Base-by-base conservation (phyloP, 2,797 vertebrate species). In the Sebastes trivittatus region DNA sequence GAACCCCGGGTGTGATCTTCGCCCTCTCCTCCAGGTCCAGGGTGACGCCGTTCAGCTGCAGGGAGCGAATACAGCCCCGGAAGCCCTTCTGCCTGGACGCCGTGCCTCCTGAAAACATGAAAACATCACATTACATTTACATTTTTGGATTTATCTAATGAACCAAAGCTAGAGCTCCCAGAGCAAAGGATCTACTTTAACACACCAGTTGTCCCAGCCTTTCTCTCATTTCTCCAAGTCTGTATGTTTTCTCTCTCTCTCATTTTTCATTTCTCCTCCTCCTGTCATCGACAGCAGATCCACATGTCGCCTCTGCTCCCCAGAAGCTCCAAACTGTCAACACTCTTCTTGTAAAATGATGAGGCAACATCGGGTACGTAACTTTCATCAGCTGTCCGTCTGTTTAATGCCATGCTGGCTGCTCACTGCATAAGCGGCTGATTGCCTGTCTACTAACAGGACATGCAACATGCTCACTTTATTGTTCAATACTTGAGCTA, bases 21-120 rank as follows among this genome's bases (percentile, higher is more conserved):
- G 98, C 97, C 90, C 98, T 93, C 75, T 97, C 95, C 90, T 98
- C 97, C 86, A 98, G 94, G 88, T 98, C 96, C 90, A 98, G 92
- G 3, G 96, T 94, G 78, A 94, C 83, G n/a, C 97, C 97, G 64
- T 98, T 98, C 88, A 98, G 91, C 64, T 95, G 96, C 77, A 98
- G 95, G 0, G 97, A 97, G 49, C 98, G 97, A 69, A 99, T 97
- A 18, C 98, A 99, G 5, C 98, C 98, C 59, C 97, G 88, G 74
- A 98, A 99, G 63, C 97, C 97, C 82, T 97, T 97, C 87, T 98
- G 97, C 34, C 97, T 93, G 4, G 98, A 91, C 23, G 89, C 89
- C 0, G 89, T 91, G 25, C 89, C 89, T 52, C 98, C 97, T 98
- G 78, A 42, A 59, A 60, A 82, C 42, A 75, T 1, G 30, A 56